Evolutionary conservation across 1,140 invertebrate genomes (phyloP).

Genomic region (Lysiphlebus fabarum): DNA sequence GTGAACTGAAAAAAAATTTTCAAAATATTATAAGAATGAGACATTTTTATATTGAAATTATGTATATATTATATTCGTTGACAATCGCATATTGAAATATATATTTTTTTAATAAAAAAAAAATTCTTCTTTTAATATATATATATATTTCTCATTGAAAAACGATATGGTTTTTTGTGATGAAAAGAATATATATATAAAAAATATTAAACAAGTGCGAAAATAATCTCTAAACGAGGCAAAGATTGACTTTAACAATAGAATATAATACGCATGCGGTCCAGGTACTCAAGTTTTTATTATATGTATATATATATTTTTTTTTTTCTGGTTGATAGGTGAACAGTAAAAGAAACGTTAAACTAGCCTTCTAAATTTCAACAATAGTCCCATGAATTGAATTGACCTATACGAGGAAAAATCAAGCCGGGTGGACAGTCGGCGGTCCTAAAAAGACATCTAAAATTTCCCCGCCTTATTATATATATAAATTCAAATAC

Average conservation of each 20-base stretch:
- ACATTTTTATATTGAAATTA: too few relatives aligned
- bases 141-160: background rate
- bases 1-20: too few relatives aligned
- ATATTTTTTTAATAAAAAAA: too few relatives aligned
- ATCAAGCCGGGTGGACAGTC: slow-evolving; percentile 24
- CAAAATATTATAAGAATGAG: too few relatives aligned
- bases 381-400: slow-evolving; percentile 45
- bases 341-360: slow-evolving; percentile 11
- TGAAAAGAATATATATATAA: background rate
- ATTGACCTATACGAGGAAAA: slow-evolving; percentile 20
- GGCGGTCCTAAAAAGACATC: slow-evolving; percentile 9
- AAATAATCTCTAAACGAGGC: slow-evolving; percentile 56
- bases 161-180: slow-evolving; percentile 1
- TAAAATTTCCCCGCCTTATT: slow-evolving; percentile 24
- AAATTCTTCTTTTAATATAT: too few relatives aligned
- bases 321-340: slow-evolving; percentile 10
- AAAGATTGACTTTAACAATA: slow-evolving; percentile 50
- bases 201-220: slow-evolving; percentile 43
- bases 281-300: background rate
- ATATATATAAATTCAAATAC: background rate
- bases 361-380: slow-evolving; percentile 23
- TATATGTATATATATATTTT: background rate
- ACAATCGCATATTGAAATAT: too few relatives aligned
- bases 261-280: slow-evolving; percentile 7
- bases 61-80: too few relatives aligned